Evolutionary conservation across 2,797 vertebrate genomes (phyloP).

Genomic region (Acrocephalus scirpaceus): DNA sequence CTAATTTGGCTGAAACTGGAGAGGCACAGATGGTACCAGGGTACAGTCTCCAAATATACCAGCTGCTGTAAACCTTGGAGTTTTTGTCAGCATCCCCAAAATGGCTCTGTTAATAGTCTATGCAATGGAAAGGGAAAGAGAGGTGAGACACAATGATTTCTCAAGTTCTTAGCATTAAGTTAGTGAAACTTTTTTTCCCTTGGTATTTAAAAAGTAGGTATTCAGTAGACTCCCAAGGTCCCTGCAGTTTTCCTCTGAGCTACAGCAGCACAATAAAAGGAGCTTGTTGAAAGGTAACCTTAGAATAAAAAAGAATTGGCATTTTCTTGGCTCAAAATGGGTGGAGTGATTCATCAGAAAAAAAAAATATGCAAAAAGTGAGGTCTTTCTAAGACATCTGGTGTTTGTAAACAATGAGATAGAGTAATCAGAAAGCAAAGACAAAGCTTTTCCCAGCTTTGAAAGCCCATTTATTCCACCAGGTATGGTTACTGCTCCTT

Average conservation of each 20-base stretch:
- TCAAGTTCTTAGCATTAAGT: neutral
- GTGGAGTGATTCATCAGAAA: neutral
- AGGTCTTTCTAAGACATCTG: slow-evolving; percentile 6
- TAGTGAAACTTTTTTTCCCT: neutral
- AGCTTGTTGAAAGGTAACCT: neutral
- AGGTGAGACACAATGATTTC: neutral
- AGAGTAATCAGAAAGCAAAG: neutral
- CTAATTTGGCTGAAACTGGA: slow-evolving; percentile 21
- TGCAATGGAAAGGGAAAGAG: neutral
- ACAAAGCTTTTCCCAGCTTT: neutral
- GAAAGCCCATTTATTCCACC: neutral
- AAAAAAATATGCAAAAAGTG: neutral
- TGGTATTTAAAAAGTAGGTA: neutral
- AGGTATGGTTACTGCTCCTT: neutral
- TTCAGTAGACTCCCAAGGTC: neutral
- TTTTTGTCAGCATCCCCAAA: neutral
- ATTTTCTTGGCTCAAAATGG: neutral
- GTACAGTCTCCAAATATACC: slow-evolving; percentile 11
- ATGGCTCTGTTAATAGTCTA: neutral
- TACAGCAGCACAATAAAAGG: neutral
- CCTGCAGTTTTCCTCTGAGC: neutral
- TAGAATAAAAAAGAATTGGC: neutral
- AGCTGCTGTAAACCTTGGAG: slow-evolving; percentile 25
- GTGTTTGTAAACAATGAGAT: slow-evolving; percentile 10
- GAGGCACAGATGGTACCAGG: slow-evolving; percentile 26